Base-by-base conservation (phyloP, 2,113 vertebrate genomes). In the Diglossa brunneiventris region DNA sequence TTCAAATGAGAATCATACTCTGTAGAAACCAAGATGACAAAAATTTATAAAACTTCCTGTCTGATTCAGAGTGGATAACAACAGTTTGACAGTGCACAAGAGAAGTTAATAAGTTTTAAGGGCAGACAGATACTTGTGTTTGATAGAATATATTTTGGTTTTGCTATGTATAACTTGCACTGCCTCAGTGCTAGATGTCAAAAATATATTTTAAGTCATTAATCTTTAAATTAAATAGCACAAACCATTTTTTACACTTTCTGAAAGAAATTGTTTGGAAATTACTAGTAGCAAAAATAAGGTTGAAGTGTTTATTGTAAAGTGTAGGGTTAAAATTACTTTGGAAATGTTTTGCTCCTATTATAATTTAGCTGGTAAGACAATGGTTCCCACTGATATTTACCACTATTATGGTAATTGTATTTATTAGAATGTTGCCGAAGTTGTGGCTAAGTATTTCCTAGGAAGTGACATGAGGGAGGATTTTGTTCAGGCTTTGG, bases 371-470 rank as follows among this genome's bases (percentile, higher is more conserved):
- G 52, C 35, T 86, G 82, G 70, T 87, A 66, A 97, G 88, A 94
- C 64, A 94, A 33, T 83, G 50, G 77, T 30, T 95, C 64, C 94
- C 83, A 62, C 90, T 96, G 95, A 87, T 93, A 94, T 64, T 98
- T 96, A 89, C 87, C 95, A 87, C 92, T 97, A n/a, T 93, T 76
- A 41, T 58, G 35, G 70, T 93, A 94, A 61, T 70, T 62, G 72
- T 61, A 90, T 81, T 81, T 86, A 72, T 21, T 85, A 89, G 62
- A 96, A 20, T 35, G 69, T 75, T 96, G 75, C 90, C 82, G 95
- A 93, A 95, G 39, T 15, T 87, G 77, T 91, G 83, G 75, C 52
- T 92, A 96, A 95, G 50, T 68, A 95, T 92, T 97, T 97, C 74
- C 72, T 91, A 88, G 94, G 89, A 96, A 95, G 70, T 90, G 33